Conservation (phyloP, 2,113 vertebrate genomes). For the Ochotona curzoniae region DNA sequence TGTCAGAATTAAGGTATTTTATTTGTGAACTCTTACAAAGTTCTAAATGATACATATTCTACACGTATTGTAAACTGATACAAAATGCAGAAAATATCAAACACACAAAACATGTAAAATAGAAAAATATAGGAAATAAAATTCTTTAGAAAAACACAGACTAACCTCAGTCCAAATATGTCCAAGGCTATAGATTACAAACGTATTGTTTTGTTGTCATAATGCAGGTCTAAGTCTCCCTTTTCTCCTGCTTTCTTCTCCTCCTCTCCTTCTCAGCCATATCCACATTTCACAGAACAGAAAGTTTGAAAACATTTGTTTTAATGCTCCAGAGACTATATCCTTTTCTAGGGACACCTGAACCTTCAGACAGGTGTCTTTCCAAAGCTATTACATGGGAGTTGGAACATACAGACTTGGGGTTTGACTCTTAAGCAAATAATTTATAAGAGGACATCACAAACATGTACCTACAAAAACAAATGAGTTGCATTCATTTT, state of each 20-base stretch:
- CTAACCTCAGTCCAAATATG: neutral
- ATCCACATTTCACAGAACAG: neutral
- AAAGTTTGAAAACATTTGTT: neutral
- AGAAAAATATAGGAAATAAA: too few relatives aligned
- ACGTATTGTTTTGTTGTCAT: neutral
- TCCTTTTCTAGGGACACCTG: neutral
- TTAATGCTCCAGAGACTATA: neutral
- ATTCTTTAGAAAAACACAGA: neutral
- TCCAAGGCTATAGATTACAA: neutral
- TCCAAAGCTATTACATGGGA: neutral
- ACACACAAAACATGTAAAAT: too few relatives aligned
- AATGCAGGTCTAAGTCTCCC: neutral
- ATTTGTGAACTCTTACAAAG: too few relatives aligned
- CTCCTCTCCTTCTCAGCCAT: neutral
- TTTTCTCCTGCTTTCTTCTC: neutral
- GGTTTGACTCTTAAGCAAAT: neutral
- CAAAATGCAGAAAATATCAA: neutral
- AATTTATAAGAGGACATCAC: conserved; percentile 29
- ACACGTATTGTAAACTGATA: neutral
- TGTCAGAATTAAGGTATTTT: too few relatives aligned
- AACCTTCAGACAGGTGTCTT: neutral
- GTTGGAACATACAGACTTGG: neutral
- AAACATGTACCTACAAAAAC: conserved; percentile 38
- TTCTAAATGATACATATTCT: too few relatives aligned
- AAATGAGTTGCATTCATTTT: conserved; percentile 43